Evolutionary conservation across 2,888 invertebrate genomes (phyloP).

Genomic region (Pseudoips prasinana): DNA sequence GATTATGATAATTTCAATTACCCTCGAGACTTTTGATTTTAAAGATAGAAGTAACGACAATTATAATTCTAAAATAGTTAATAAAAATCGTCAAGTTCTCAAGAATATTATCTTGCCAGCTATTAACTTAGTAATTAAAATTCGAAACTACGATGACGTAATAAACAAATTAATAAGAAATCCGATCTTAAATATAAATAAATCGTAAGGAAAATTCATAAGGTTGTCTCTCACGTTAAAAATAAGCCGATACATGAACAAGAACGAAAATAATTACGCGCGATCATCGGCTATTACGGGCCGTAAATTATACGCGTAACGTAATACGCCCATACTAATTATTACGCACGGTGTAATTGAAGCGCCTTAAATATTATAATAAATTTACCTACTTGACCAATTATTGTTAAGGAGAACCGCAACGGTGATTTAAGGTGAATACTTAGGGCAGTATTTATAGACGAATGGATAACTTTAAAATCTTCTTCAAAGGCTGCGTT

Average conservation of each 20-base stretch:
- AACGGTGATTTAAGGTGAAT: neutral
- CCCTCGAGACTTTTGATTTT: no score
- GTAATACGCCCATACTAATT: slow-evolving; percentile 53
- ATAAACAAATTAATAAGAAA: slow-evolving; percentile 16
- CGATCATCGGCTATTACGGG: slow-evolving; percentile 57
- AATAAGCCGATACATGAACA: slow-evolving; percentile 38
- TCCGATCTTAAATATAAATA: slow-evolving; percentile 9
- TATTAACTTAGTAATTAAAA: slow-evolving; percentile 22
- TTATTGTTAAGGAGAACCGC: slow-evolving; percentile 38
- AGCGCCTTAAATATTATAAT: slow-evolving; percentile 44
- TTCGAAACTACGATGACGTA: slow-evolving; percentile 11
- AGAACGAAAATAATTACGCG: slow-evolving; percentile 57
- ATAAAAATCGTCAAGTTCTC: slow-evolving; percentile 9
- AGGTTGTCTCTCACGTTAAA: slow-evolving; percentile 27
- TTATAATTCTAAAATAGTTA: no score
- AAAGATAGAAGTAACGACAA: no score
- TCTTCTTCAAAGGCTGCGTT: no score
- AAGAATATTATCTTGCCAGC: slow-evolving; percentile 22
- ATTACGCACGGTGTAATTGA: slow-evolving; percentile 44
- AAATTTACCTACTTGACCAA: slow-evolving; percentile 44
- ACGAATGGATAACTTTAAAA: no score
- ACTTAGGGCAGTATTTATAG: no score
- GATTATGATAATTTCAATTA: no score
- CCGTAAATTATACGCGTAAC: slow-evolving; percentile 59
- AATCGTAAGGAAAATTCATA: slow-evolving; percentile 3